Evolutionary conservation across 1,140 invertebrate species (phyloP).

Genomic region (Caligus rogercresseyi): DNA sequence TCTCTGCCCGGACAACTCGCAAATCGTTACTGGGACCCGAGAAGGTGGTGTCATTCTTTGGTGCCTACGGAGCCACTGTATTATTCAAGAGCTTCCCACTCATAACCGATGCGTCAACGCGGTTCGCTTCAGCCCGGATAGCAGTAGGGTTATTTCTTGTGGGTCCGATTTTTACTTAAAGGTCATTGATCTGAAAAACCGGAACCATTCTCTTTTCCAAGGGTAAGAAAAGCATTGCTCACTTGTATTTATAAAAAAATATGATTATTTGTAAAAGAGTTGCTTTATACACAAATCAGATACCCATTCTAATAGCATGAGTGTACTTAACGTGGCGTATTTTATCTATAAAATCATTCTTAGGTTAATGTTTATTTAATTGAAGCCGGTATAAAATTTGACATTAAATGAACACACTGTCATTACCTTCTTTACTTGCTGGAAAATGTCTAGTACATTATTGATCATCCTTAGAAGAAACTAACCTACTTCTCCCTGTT

Average conservation of each 20-base stretch:
- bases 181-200: conserved; percentile 5
- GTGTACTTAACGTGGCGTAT: too few relatives aligned
- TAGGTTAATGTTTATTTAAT: too few relatives aligned
- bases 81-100: not conserved
- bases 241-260: not conserved
- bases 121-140: not conserved
- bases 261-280: too few relatives aligned
- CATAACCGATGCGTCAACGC: not conserved
- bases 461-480: too few relatives aligned
- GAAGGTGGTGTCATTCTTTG: not conserved
- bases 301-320: too few relatives aligned
- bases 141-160: not conserved
- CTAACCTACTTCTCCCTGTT: too few relatives aligned
- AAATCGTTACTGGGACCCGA: conserved; percentile 2
- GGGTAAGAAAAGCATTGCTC: not conserved
- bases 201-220: conserved; percentile 16
- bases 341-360: too few relatives aligned
- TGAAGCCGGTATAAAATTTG: too few relatives aligned
- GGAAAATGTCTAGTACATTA: too few relatives aligned
- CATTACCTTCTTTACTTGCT: too few relatives aligned
- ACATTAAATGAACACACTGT: too few relatives aligned
- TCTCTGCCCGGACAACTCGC: not conserved
- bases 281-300: too few relatives aligned
- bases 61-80: not conserved
- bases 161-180: conserved; percentile 8